phyloP scores from a whole-genome alignment of 2,797 vertebrate genomes.

The Paramormyrops hopkinsi region DNA sequence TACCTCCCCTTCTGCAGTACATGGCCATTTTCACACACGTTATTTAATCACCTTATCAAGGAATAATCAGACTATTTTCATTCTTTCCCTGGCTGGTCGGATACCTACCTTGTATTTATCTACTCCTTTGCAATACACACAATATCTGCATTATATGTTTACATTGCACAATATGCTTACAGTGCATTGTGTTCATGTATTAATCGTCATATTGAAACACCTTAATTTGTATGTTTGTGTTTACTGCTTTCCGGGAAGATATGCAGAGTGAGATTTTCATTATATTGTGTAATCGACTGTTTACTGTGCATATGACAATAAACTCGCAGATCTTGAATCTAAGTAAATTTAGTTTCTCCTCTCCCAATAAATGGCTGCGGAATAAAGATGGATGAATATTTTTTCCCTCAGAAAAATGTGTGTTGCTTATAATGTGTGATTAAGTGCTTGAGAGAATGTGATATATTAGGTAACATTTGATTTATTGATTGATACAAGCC shows the following conservation, averaged over 20 bases:
- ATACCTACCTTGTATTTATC: not conserved
- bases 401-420: not conserved
- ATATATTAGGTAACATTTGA: not conserved
- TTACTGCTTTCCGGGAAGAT: not conserved
- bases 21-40: not conserved
- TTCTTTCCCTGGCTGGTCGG: not conserved
- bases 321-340: not conserved
- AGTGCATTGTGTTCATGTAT: not conserved
- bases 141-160: not conserved
- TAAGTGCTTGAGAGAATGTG: not conserved
- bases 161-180: not conserved
- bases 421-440: not conserved
- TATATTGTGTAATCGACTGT: not conserved
- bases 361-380: not conserved
- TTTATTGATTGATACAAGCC: not conserved
- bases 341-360: not conserved
- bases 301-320: not conserved
- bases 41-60: not conserved
- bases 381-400: not conserved
- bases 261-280: not conserved
- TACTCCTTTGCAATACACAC: not conserved
- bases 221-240: not conserved
- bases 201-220: not conserved
- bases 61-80: not conserved
- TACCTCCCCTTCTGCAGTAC: not conserved